Conservation (phyloP, 2,113 vertebrate genomes). For the Otolemur garnettii region DNA sequence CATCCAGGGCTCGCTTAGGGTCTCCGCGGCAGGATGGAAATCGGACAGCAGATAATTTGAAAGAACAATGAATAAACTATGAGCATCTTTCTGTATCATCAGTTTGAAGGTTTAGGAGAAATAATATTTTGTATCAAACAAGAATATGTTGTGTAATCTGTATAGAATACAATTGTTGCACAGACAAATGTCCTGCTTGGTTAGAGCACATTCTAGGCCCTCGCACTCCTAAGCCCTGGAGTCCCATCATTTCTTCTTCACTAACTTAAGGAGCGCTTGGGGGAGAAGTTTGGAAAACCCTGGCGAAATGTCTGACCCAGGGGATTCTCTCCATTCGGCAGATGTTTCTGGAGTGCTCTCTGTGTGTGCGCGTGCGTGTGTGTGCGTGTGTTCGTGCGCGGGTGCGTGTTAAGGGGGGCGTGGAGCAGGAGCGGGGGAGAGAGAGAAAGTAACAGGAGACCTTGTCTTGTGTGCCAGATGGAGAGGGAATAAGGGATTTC, state of each 20-base stretch:
- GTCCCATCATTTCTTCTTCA: neutral
- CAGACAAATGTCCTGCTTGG: constrained; percentile 32
- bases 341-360: neutral
- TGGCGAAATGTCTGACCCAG: neutral
- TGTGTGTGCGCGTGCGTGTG: neutral
- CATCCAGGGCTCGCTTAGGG: neutral
- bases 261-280: neutral
- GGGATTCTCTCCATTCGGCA: neutral
- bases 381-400: neutral
- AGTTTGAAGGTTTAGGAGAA: constrained; percentile 35
- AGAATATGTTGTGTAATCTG: neutral
- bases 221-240: neutral
- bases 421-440: neutral
- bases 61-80: neutral
- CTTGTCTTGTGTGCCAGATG: constrained; percentile 62
- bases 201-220: neutral
- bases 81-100: neutral
- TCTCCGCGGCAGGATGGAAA: neutral
- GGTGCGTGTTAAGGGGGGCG: neutral
- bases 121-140: constrained; percentile 32
- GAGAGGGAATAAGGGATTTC: constrained; percentile 65
- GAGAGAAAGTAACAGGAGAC: constrained; percentile 43
- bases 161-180: constrained; percentile 4
- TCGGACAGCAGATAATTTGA: neutral
- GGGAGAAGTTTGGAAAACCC: neutral